Percentiles rank a stretch among this genome's conserved stretches.
These are phyloP conservation scores for Aproaerema taeniolella DNA, from an alignment of 2,888 invertebrate genomes.

Conservation along the genomic window DNA sequence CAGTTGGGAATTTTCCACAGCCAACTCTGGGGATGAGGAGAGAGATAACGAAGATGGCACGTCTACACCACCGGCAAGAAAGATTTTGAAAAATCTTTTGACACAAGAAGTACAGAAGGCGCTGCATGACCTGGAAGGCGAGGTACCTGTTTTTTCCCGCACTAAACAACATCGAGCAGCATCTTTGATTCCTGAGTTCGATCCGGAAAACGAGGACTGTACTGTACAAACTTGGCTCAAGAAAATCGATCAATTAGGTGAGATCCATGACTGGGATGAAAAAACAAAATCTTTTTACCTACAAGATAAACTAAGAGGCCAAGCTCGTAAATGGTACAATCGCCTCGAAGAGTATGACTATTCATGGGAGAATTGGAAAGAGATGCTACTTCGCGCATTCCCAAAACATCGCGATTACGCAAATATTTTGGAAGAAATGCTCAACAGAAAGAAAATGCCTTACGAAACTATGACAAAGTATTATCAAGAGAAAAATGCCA, in stretches of 20 bases:
- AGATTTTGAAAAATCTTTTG: constrained; percentile 5
- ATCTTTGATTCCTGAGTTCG: constrained; percentile 18
- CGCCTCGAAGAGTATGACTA: constrained; percentile 26
- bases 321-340: constrained; percentile 25
- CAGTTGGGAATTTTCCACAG: too few species aligned
- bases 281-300: constrained; percentile 21
- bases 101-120: constrained; percentile 9
- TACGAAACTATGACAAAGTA: constrained; percentile 27
- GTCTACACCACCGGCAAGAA: constrained; percentile 9
- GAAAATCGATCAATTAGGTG: constrained; percentile 23
- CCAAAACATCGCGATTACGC: constrained; percentile 25
- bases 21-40: too few species aligned
- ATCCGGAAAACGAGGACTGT: constrained; percentile 20
- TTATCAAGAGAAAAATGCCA: constrained; percentile 29
- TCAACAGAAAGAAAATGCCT: constrained; percentile 22
- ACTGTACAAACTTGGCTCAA: constrained; percentile 18
- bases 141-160: neutral
- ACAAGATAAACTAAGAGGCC: constrained; percentile 25
- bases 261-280: constrained; percentile 25
- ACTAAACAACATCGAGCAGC: constrained; percentile 10
- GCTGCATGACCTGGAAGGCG: constrained; percentile 1
- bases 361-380: constrained; percentile 28
- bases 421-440: constrained; percentile 22
- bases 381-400: constrained; percentile 24
- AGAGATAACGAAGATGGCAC: neutral